Percentiles rank a stretch among this genome's conserved stretches.
Conservation (phyloP, 2,888 invertebrate genomes). For the Lasioglossum figueresi region DNA sequence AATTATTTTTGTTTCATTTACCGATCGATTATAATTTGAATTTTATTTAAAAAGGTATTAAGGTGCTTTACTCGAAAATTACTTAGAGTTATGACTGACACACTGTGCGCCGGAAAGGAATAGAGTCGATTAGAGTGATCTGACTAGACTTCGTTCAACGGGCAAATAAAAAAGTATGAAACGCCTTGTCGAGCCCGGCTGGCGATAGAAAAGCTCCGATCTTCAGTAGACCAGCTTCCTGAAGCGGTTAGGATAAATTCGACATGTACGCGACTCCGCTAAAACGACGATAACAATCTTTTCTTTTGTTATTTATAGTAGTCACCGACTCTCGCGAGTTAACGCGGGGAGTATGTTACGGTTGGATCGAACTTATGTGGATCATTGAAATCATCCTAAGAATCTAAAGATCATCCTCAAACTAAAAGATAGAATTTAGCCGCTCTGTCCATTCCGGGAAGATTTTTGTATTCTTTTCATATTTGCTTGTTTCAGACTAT, state of each 20-base stretch:
- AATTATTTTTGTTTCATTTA: too few relatives aligned
- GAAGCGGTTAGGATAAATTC: conserved; percentile 53
- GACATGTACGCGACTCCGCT: conserved; percentile 22
- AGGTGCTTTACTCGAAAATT: too few relatives aligned
- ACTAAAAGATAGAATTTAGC: neutral
- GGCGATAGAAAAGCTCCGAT: conserved; percentile 32
- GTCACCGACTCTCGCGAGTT: conserved; percentile 18
- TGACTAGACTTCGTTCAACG: conserved; percentile 31
- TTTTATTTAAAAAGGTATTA: too few relatives aligned
- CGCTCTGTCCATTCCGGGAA: neutral
- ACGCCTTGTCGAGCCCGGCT: neutral
- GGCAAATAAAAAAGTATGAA: conserved; percentile 13
- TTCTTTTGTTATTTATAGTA: conserved; percentile 11
- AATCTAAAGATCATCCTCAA: too few relatives aligned
- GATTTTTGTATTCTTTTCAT: too few relatives aligned
- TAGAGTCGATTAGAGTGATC: neutral
- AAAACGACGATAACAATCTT: conserved; percentile 39
- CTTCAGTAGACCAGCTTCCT: conserved; percentile 65
- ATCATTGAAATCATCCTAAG: neutral
- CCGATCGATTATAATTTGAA: too few relatives aligned
- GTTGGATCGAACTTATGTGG: neutral
- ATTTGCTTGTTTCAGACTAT: too few relatives aligned
- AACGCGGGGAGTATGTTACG: conserved; percentile 40
- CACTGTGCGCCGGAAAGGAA: too few relatives aligned
- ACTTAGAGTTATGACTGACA: too few relatives aligned